A percentile compares a stretch with the other conserved stretches of the same genome.
These are phyloP conservation scores for Hassar affinis DNA, from an alignment of 2,113 vertebrate genomes.

Conservation along the genomic window DNA sequence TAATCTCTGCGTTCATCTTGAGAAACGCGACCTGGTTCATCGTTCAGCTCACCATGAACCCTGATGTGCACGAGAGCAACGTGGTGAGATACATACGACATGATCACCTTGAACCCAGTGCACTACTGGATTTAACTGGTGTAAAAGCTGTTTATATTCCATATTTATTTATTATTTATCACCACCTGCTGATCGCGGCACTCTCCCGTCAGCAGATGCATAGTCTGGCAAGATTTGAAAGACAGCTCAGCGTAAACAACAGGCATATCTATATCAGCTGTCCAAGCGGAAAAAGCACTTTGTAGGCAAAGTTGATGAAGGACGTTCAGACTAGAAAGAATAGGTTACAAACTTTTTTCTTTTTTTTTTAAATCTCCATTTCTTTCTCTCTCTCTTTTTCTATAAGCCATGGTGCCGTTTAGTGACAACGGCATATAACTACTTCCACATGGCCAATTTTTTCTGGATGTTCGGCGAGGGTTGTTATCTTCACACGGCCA, in stretches of 20 bases:
- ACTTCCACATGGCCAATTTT: slow-evolving; percentile 98
- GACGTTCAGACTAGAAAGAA: neutral
- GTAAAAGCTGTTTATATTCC: slow-evolving; percentile 6
- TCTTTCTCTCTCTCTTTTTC: neutral
- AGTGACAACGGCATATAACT: slow-evolving; percentile 94
- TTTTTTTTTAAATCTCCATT: too few relatives aligned
- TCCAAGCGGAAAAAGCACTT: neutral
- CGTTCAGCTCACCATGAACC: slow-evolving; percentile 84
- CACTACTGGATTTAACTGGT: neutral
- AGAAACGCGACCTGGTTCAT: slow-evolving; percentile 84
- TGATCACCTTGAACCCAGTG: neutral
- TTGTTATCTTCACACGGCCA: slow-evolving; percentile 97
- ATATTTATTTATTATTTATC: slow-evolving; percentile 32
- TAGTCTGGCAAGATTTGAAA: neutral
- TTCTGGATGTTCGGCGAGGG: slow-evolving; percentile 99
- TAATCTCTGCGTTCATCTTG: slow-evolving; percentile 85
- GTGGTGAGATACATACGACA: slow-evolving; percentile 69
- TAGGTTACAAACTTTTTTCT: too few relatives aligned
- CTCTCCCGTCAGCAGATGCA: neutral
- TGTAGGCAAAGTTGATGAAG: neutral
- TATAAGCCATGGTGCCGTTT: slow-evolving; percentile 89
- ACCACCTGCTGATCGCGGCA: neutral
- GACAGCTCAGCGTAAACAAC: neutral
- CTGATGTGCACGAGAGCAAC: slow-evolving; percentile 82
- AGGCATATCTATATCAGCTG: neutral